Evolutionary conservation across 2,888 invertebrate species (phyloP), one percentile per base, ranked within the genome.

Genomic region (Mythimna impura): DNA sequence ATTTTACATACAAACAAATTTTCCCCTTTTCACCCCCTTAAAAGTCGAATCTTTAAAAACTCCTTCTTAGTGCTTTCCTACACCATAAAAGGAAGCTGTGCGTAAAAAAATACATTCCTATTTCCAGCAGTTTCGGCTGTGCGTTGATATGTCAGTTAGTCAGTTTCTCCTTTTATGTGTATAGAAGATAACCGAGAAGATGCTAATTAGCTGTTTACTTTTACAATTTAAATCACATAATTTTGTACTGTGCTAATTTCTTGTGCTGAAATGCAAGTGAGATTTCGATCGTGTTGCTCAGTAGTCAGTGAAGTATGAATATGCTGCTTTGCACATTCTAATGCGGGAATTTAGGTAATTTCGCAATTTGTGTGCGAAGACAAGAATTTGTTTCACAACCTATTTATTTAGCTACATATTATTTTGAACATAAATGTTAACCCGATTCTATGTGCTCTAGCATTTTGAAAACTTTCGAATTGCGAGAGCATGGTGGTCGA

Each of bases 221-320:
- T 43, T 52, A 22, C 14, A 20, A 62, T 65, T 67, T 40, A 25
- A n/a, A 72, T 64, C 17, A n/a, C 25, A 64, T 64, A 55, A 63
- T 54, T 50, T 20, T 25, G 0, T 54, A 25, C 22, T 20, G 43
- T 55, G 50, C 50, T 68, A 71, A 71, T 66, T 58, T 55, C 43
- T 63, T 60, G 43, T 36, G 36, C 62, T 66, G 63, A 60, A 80
- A 73, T 57, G 57, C 73, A 47, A 25, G 50, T 64, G 25, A 57
- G 57, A 69, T 82, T 82, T 63, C 17, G n/a, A 55, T 50, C 36
- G 9, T 50, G 47, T 62, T 69, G 50, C 34, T 66, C 72, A 34
- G 71, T 66, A 52, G 55, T 72, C 68, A 72, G 73, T 78, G 66
- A 67, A 73, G 69, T 70, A 67, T 70, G 79, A 78, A 78, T 74